phyloP scores from a whole-genome alignment of 2,797 vertebrate genomes.

The Peromyscus melanophrys region DNA sequence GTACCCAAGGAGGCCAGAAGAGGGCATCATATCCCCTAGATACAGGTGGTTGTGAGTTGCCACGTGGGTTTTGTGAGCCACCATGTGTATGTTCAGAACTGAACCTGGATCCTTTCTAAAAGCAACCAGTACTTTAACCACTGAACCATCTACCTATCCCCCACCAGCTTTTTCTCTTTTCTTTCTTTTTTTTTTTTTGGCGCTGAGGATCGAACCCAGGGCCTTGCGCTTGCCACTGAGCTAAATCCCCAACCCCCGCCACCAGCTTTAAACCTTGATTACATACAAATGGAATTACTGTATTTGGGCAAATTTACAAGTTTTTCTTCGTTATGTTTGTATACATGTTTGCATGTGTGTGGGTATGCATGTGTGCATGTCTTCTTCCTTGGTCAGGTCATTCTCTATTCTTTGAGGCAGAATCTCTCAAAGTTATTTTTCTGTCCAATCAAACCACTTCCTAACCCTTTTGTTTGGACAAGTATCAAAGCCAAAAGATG shows the following conservation, averaged over 20 bases:
- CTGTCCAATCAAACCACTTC: not conserved
- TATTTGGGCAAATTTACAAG: not conserved
- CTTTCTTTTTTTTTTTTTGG: no score
- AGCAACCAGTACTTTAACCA: not conserved
- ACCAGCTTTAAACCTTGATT: not conserved
- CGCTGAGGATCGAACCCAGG: no score
- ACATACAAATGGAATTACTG: not conserved
- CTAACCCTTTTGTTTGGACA: not conserved
- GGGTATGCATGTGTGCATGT: not conserved
- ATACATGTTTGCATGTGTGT: not conserved
- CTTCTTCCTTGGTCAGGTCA: not conserved
- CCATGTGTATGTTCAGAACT: not conserved
- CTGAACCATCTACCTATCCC: not conserved
- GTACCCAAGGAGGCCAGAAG: not conserved
- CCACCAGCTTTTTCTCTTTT: not conserved
- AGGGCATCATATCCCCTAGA: not conserved
- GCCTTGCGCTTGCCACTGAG: no score
- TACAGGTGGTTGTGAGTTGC: no score
- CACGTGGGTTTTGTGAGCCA: not conserved
- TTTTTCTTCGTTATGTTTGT: not conserved
- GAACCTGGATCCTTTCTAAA: not conserved
- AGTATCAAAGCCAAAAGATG: not conserved
- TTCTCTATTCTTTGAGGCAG: not conserved
- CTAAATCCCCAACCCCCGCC: no score
- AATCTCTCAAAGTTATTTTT: not conserved